phyloP scores from a whole-genome alignment of 2,797 vertebrate genomes.

The Typhlichthys eigenmanni region DNA sequence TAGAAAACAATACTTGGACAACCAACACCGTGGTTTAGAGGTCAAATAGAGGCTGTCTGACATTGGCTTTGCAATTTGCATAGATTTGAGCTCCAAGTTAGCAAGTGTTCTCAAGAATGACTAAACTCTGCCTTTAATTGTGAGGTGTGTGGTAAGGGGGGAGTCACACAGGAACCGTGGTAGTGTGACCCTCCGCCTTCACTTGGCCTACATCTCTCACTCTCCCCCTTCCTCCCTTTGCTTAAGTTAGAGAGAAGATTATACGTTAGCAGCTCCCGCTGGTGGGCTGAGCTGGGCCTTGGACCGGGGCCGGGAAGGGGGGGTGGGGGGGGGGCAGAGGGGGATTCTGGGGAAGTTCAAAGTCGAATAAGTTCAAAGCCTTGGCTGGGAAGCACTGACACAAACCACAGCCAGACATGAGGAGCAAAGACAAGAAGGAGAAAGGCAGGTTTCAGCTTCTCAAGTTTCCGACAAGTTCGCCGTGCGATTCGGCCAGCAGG shows the following conservation, averaged over 20 bases:
- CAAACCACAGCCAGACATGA: slow-evolving; percentile 60
- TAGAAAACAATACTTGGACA: slow-evolving; percentile 21
- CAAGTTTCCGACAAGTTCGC: slow-evolving; percentile 43
- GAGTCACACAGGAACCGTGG: slow-evolving; percentile 5
- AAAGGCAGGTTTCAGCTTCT: slow-evolving; percentile 39
- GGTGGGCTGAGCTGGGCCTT: slow-evolving; percentile 45
- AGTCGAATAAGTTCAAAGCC: slow-evolving; percentile 75
- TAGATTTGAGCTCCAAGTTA: no score
- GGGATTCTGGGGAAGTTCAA: slow-evolving; percentile 52
- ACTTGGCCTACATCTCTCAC: slow-evolving; percentile 42
- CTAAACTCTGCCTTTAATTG: no score
- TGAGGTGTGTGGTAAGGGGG: neutral
- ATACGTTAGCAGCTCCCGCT: slow-evolving; percentile 41
- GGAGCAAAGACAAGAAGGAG: slow-evolving; percentile 28
- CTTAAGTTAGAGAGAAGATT: slow-evolving; percentile 50
- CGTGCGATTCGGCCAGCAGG: slow-evolving; percentile 26
- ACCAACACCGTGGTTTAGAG: slow-evolving; percentile 30
- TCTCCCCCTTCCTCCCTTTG: slow-evolving; percentile 27
- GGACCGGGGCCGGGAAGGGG: slow-evolving; percentile 51
- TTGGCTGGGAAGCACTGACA: slow-evolving; percentile 67
- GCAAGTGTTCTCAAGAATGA: no score
- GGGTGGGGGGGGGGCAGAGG: slow-evolving; percentile 27
- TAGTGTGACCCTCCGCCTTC: slow-evolving; percentile 1
- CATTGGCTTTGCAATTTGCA: neutral
- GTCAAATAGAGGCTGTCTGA: slow-evolving; percentile 37